These are phyloP conservation scores for Cladopsammia gracilis DNA, from an alignment of 64 coral and sea anemone species.

Conservation along the genomic window DNA sequence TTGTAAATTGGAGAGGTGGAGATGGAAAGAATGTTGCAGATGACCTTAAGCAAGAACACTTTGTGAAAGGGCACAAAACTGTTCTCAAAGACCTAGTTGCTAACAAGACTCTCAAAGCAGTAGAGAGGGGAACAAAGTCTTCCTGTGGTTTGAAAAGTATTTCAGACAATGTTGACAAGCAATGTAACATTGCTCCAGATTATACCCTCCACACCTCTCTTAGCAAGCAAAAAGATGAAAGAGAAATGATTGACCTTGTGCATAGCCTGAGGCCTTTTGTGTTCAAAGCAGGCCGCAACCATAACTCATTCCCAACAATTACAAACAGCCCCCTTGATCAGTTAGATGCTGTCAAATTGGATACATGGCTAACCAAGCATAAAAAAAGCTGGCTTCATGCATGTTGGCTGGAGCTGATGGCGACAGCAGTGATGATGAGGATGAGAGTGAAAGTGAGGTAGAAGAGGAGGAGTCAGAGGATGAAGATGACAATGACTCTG, in stretches of 20 bases:
- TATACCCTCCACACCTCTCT: slow-evolving; percentile 37
- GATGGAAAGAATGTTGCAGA: too few relatives aligned
- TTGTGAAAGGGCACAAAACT: too few relatives aligned
- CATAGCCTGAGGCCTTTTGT: slow-evolving; percentile 31
- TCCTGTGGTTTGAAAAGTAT: slow-evolving; percentile 21
- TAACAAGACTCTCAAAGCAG: slow-evolving; percentile 69
- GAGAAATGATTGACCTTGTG: slow-evolving; percentile 41
- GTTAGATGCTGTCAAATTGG: not conserved
- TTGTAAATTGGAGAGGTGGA: too few relatives aligned
- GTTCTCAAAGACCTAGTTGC: too few relatives aligned
- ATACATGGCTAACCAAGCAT: slow-evolving; percentile 38
- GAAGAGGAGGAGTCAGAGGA: not conserved
- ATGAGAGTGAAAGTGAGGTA: not conserved
- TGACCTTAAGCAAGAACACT: too few relatives aligned
- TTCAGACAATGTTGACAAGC: slow-evolving; percentile 3
- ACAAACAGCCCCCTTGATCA: slow-evolving; percentile 62
- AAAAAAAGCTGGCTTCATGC: slow-evolving; percentile 28
- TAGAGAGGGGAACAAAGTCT: not conserved
- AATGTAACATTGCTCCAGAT: slow-evolving; percentile 14
- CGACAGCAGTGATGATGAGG: too few relatives aligned
- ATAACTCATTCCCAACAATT: slow-evolving; percentile 19
- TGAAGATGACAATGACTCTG: slow-evolving; percentile 9
- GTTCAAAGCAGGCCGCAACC: slow-evolving; percentile 16
- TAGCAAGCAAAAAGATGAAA: slow-evolving; percentile 27
- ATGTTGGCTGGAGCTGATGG: not conserved